These are phyloP conservation scores for Seison nebaliae DNA, from an alignment of 1,140 invertebrate genomes.

Conservation along the genomic window DNA sequence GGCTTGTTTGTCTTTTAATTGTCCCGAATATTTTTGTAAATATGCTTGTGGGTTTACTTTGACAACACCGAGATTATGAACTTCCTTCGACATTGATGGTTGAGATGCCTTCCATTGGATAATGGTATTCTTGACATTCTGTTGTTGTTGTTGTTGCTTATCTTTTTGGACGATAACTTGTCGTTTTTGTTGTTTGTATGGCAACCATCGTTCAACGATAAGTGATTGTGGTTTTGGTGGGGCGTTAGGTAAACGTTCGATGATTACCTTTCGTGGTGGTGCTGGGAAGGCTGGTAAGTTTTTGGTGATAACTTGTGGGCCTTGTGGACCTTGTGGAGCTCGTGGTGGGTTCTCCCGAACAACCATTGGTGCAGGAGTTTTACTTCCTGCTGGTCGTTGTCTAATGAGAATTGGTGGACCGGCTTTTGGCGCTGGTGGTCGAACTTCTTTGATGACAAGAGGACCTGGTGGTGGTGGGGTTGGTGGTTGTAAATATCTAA, in stretches of 20 bases:
- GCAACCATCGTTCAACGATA: conserved; percentile 8
- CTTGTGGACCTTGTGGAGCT: neutral
- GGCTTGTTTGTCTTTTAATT: too few relatives aligned
- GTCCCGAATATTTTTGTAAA: conserved; percentile 1
- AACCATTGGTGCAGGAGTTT: conserved; percentile 1
- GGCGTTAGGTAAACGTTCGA: neutral
- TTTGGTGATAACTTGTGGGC: neutral
- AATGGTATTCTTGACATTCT: conserved; percentile 1
- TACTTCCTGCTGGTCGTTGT: neutral
- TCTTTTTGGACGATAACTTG: conserved; percentile 3
- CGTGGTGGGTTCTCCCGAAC: conserved; percentile 4
- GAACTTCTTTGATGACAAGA: conserved; percentile 1
- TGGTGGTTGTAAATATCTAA: conserved; percentile 3
- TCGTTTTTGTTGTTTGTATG: conserved; percentile 1
- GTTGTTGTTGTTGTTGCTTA: neutral
- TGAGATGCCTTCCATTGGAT: conserved; percentile 2
- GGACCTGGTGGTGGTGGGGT: conserved; percentile 4
- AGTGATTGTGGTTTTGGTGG: conserved; percentile 7
- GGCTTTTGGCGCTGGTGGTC: neutral
- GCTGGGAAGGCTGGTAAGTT: neutral
- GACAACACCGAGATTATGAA: conserved; percentile 1
- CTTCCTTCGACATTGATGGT: neutral
- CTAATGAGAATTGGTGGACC: conserved; percentile 8
- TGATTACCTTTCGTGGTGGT: conserved; percentile 9
- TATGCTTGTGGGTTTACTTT: conserved; percentile 1